Conservation (phyloP, 2,888 invertebrate genomes). For the Pyrgus malvae region DNA sequence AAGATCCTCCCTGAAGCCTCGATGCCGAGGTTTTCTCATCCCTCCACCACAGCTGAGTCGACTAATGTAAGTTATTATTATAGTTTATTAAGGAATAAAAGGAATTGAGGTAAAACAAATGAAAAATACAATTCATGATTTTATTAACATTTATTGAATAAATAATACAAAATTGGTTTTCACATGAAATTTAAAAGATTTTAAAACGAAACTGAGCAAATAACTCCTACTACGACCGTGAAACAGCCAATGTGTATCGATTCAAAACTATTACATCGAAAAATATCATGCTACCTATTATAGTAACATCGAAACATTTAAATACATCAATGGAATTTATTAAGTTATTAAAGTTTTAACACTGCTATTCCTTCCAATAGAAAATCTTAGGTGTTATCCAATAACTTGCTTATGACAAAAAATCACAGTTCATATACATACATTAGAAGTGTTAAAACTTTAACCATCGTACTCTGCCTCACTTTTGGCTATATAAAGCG, state of each 20-base stretch:
- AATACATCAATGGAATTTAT: conserved; percentile 65
- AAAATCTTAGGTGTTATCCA: neutral
- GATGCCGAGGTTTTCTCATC: too few species aligned
- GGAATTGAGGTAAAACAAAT: too few species aligned
- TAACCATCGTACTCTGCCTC: neutral
- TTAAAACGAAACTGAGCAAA: conserved; percentile 72
- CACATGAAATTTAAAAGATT: conserved; percentile 66
- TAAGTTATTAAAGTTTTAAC: conserved; percentile 28
- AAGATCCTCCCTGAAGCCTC: too few species aligned
- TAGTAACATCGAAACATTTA: conserved; percentile 55
- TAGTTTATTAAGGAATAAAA: too few species aligned
- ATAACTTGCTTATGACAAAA: conserved; percentile 5
- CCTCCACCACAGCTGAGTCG: too few species aligned
- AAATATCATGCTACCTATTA: conserved; percentile 61
- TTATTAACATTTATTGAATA: conserved; percentile 82
- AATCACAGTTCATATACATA: conserved; percentile 1
- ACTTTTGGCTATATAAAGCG: neutral
- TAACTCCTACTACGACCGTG: conserved; percentile 54
- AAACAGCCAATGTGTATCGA: conserved; percentile 49
- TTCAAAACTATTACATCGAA: conserved; percentile 59
- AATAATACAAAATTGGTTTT: conserved; percentile 78
- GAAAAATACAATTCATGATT: conserved; percentile 53
- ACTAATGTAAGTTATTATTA: too few species aligned
- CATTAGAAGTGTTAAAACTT: conserved; percentile 12
- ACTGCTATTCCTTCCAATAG: conserved; percentile 19